phyloP scores from a whole-genome alignment of 2,113 vertebrate species.

The Macrotis lagotis region DNA sequence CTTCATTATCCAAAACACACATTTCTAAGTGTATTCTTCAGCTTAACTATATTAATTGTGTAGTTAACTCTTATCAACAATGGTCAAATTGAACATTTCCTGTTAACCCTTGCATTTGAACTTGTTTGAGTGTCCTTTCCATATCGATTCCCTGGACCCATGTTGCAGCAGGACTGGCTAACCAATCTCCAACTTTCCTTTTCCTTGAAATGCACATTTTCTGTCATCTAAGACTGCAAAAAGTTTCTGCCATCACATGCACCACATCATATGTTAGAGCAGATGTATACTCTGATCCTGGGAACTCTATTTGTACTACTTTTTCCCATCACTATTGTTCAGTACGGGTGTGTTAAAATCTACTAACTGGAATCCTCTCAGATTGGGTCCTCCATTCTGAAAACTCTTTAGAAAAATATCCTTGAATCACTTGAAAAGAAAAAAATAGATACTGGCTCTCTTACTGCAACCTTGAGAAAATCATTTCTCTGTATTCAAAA shows the following conservation, averaged over 20 bases:
- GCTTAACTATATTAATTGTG: conserved; percentile 97
- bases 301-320: no score
- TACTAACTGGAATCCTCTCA: no score
- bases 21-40: conserved; percentile 95
- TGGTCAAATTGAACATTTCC: conserved; percentile 99
- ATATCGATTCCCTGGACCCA: conserved; percentile 99
- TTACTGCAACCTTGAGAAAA: no score
- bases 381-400: no score
- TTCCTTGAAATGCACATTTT: conserved; percentile 98
- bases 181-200: conserved; percentile 98
- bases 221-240: conserved; percentile 95
- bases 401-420: no score
- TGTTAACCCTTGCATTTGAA: conserved; percentile 97
- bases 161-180: conserved; percentile 97
- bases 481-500: no score
- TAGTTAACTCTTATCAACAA: conserved; percentile 96
- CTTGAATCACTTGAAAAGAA: no score
- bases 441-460: no score
- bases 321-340: no score
- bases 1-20: conserved; percentile 77
- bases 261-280: conserved; percentile 97
- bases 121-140: conserved; percentile 99
- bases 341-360: no score
- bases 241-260: conserved; percentile 98
- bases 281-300: conserved; percentile 99